Base-by-base conservation (phyloP, 2,113 vertebrate genomes). In the Gymnogyps californianus region DNA sequence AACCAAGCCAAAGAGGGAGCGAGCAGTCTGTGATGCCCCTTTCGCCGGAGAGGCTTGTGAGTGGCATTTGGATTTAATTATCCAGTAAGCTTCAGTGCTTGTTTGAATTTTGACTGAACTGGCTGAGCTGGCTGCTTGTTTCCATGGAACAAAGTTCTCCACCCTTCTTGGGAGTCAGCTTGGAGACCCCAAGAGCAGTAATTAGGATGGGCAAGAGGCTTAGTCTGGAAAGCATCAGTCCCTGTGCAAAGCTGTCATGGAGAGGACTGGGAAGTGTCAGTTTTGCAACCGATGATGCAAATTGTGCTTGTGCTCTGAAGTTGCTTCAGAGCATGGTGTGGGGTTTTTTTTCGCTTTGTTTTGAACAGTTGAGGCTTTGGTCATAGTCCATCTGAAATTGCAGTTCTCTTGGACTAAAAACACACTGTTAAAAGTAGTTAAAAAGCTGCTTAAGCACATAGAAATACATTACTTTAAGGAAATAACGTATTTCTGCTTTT, bases 141-240 rank as follows among this genome's bases (percentile, higher is more conserved):
- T 97, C 87, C 96, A 95, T 54, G 96, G 57, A 92, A 93, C 79
- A 91, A 83, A 80, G 78, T 88, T 78, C 95, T 95, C 96, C 96
- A 93, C 96, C 97, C 96, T 96, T 92, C 89, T 83, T 94, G 94
- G 88, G 91, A 97, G 83, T 97, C 91, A 93, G 89, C 93, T 83
- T 0, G 40, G 92, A 83, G 96, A 95, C 96, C 94, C 93, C 87
- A 90, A 11, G 92, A 96, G 93, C 52, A 5, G 62, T 46, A 86
- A 95, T 88, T 81, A 92, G 89, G 51, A 58, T 62, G 61, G 72
- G 80, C 80, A 94, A 54, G 93, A 97, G 94, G 40, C 34, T 91
- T 51, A 16, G 70, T 75, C 91, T 95, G 93, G 95, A 84, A 92
- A 93, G 84, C 54, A 64, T 93, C 96, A 89, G 76, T 69, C 47